Percentiles rank a stretch among this genome's conserved stretches.
Conservation (phyloP, 2,888 invertebrate genomes). For the Agriopis leucophaearia region DNA sequence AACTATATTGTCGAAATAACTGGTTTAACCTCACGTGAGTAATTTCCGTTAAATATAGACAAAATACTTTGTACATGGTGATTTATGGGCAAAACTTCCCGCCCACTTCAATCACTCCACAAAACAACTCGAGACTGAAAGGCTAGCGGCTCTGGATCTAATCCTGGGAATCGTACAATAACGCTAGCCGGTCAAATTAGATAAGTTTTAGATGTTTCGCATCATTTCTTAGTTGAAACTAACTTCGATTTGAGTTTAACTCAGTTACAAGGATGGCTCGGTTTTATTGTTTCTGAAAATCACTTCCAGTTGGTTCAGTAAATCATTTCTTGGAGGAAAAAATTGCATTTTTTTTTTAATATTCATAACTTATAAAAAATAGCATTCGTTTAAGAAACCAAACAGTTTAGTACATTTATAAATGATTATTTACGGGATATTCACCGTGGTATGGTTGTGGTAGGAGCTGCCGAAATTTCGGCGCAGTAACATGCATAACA, state of each 20-base stretch:
- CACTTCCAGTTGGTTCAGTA: conserved; percentile 15
- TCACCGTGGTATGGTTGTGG: too few species aligned
- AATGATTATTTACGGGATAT: too few species aligned
- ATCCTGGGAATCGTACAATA: conserved; percentile 37
- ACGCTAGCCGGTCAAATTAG: conserved; percentile 52
- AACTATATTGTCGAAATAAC: too few species aligned
- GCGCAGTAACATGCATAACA: too few species aligned
- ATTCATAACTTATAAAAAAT: too few species aligned
- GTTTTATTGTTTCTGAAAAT: conserved; percentile 35
- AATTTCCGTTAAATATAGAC: background rate
- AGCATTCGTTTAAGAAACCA: too few species aligned
- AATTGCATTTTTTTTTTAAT: background rate
- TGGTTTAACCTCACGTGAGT: background rate
- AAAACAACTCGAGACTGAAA: conserved; percentile 32
- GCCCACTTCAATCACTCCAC: conserved; percentile 2
- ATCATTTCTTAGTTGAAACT: conserved; percentile 32
- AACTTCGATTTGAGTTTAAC: conserved; percentile 37
- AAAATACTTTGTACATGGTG: background rate
- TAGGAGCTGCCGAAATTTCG: too few species aligned
- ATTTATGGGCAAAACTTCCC: conserved; percentile 13
- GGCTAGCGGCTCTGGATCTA: conserved; percentile 10
- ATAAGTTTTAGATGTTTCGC: conserved; percentile 51
- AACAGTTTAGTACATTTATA: too few species aligned
- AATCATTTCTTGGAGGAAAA: conserved; percentile 3
- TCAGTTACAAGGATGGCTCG: conserved; percentile 19